Percentiles rank a stretch among this genome's conserved stretches.
phyloP scores from a whole-genome alignment of 2,113 vertebrate genomes.

The Osmerus mordax region DNA sequence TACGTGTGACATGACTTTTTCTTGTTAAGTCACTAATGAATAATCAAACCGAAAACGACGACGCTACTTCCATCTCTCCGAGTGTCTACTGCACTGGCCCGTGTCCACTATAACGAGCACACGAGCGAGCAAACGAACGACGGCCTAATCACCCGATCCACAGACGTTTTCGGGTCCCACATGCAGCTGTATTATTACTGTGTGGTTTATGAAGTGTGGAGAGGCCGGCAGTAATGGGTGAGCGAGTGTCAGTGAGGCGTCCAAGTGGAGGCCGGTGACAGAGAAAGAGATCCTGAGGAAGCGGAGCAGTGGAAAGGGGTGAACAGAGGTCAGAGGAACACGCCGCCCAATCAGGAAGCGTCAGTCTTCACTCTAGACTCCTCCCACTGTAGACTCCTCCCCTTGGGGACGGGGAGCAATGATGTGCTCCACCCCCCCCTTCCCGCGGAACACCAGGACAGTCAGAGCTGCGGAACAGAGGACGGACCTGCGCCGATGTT shows the following conservation, averaged over 20 bases:
- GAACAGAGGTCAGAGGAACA: conserved; percentile 15
- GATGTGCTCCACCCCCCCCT: conserved; percentile 2
- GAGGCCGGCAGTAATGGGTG: not conserved
- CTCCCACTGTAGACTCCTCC: conserved; percentile 4
- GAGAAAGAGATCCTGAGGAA: not conserved
- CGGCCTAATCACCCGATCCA: not conserved
- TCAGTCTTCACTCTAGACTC: conserved; percentile 8
- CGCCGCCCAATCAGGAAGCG: conserved; percentile 14
- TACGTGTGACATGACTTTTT: not conserved
- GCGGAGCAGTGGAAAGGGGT: not conserved
- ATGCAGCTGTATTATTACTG: conserved; percentile 3
- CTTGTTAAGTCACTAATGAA: not conserved
- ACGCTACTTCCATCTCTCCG: not conserved
- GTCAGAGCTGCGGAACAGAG: conserved; percentile 41
- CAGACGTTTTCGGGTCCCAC: not conserved
- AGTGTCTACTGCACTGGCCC: not conserved
- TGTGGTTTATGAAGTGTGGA: not conserved
- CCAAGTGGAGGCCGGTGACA: not conserved
- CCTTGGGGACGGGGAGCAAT: conserved; percentile 5
- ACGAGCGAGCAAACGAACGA: not conserved
- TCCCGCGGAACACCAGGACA: conserved; percentile 2
- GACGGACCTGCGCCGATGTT: conserved; percentile 46
- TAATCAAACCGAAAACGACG: not conserved
- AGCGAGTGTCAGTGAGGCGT: not conserved
- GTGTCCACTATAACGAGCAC: not conserved